Evolutionary conservation across 1,140 invertebrate genomes (phyloP), one percentile per base, ranked within the genome.

Genomic region (Eumeta japonica): DNA sequence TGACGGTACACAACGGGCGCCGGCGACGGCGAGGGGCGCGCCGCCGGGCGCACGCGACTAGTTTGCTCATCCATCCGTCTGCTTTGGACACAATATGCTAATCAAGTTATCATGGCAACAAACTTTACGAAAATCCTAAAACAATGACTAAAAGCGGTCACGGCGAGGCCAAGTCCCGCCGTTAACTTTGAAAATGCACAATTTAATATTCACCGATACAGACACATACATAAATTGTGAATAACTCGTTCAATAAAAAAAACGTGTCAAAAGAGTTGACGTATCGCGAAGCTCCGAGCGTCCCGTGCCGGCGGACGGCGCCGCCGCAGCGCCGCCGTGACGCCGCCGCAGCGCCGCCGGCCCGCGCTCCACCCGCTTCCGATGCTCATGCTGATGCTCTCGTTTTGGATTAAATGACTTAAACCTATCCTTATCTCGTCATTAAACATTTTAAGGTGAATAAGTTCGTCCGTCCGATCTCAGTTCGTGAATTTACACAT

Each of bases 111-210:
- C 67, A 73, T 73, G 66, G 66, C 66, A 73, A 73, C 66, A 71
- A 73, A 73, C 68, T 73, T 71, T 68, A 73, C 64, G 71, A 73
- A 70, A 71, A 68, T 60, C 63, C 64, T 73, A 71, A 73, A 73
- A 71, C 68, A 73, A 73, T 73, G 68, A 73, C 68, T 73, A 73
- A 71, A 71, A 73, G 66, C 66, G 57, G 64, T 50, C 58, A 58
- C 51, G 59, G 47, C 48, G 48, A 55, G 55, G 55, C 56, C 63
- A 55, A 51, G 63, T 47, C 62, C 54, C 61, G 47, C 55, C 62
- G 58, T n/a, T 54, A 50, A 62, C 57, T 62, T 67, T 60, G 50
- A 63, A 73, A 73, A 73, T 73, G 66, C 68, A 73, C 61, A 66
- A 72, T 73, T 70, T 70, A 73, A 66, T 66, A 68, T 66, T 73